A percentile compares a stretch with the other conserved stretches of the same genome.
These are phyloP conservation scores for Morpho deidamia DNA, from an alignment of 2,888 invertebrate species.

Conservation along the genomic window DNA sequence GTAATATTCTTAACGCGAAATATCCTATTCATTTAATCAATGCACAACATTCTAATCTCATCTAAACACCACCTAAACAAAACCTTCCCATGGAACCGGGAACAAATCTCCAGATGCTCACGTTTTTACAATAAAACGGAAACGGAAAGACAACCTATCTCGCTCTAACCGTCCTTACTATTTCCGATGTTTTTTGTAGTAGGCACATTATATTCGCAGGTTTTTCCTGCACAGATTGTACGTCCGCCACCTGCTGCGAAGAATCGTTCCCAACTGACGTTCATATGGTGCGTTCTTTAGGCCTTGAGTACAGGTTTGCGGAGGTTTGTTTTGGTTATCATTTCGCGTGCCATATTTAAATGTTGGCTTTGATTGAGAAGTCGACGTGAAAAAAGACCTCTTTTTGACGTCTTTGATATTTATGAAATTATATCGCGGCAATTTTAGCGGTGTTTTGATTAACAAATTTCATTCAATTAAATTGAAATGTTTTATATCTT, in stretches of 20 bases:
- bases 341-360: constrained; percentile 14
- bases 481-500: too few relatives aligned
- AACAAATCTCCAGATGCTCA: constrained; percentile 56
- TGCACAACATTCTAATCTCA: constrained; percentile 17
- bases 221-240: constrained; percentile 65
- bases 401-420: not conserved
- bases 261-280: constrained; percentile 54
- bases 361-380: constrained; percentile 1
- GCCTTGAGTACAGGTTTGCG: constrained; percentile 13
- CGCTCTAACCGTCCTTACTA: constrained; percentile 42
- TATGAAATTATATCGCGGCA: too few relatives aligned
- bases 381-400: not conserved
- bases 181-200: constrained; percentile 52
- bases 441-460: not conserved
- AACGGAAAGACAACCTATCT: constrained; percentile 65
- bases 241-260: constrained; percentile 56
- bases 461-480: too few relatives aligned
- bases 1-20: not conserved
- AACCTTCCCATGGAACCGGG: constrained; percentile 46
- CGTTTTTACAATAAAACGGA: constrained; percentile 60
- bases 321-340: constrained; percentile 20
- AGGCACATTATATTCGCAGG: constrained; percentile 52
- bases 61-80: constrained; percentile 25
- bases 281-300: constrained; percentile 48
- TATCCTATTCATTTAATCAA: constrained; percentile 10